phyloP scores from a whole-genome alignment of 2,113 vertebrate species.

The Nothocercus julius region DNA sequence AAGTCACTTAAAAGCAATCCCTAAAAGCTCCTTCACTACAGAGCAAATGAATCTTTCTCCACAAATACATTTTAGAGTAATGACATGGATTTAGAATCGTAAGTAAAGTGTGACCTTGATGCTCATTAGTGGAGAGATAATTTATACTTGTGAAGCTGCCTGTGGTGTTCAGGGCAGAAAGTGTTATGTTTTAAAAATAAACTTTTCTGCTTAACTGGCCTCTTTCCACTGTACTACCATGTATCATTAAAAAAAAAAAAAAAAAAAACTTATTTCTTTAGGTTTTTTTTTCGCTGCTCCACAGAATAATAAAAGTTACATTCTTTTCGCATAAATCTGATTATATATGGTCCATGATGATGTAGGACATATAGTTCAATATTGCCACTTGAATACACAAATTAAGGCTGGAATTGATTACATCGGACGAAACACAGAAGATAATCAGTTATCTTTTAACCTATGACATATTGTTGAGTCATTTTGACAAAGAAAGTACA shows the following conservation, averaged over 20 bases:
- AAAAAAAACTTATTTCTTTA: not conserved
- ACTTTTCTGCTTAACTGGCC: not conserved
- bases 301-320: not conserved
- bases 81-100: conserved; percentile 17
- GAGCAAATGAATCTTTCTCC: conserved; percentile 17
- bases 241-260: not conserved
- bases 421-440: not conserved
- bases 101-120: conserved; percentile 34
- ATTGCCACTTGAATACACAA: not conserved
- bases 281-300: not conserved
- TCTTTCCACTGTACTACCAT: not conserved
- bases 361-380: not conserved
- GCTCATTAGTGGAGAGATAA: conserved; percentile 22
- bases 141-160: conserved; percentile 33
- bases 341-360: not conserved
- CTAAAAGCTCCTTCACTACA: conserved; percentile 21
- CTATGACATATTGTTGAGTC: not conserved
- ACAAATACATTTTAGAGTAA: conserved; percentile 46
- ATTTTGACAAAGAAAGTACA: not conserved
- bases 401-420: not conserved
- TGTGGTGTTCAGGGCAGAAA: conserved; percentile 19
- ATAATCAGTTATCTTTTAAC: not conserved
- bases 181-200: conserved; percentile 17
- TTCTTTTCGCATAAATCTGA: not conserved
- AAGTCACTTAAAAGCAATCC: conserved; percentile 43